A percentile compares a stretch with the other conserved stretches of the same genome.
phyloP scores from a whole-genome alignment of 2,797 vertebrate species.

The Zenarchopterus dispar region DNA sequence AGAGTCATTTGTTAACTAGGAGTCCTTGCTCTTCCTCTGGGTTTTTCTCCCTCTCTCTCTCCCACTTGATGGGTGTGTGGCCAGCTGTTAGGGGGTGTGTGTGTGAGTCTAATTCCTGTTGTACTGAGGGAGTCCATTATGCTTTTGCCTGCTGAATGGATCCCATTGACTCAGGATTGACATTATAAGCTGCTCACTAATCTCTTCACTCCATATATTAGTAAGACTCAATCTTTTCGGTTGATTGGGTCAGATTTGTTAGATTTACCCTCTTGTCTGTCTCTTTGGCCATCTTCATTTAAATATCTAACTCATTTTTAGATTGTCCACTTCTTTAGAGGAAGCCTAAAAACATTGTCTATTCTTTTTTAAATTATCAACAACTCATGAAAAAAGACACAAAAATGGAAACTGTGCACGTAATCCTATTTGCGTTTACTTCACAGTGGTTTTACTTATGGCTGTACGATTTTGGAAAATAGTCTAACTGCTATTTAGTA shows the following conservation, averaged over 20 bases:
- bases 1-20: constrained; percentile 67
- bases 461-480: too few species aligned
- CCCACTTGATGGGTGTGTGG: constrained; percentile 50
- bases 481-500: too few species aligned
- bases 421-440: too few species aligned
- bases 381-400: too few species aligned
- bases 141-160: constrained; percentile 68
- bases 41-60: constrained; percentile 1
- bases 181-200: constrained; percentile 76
- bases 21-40: constrained; percentile 36
- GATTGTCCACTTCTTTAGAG: too few species aligned
- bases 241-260: constrained; percentile 1
- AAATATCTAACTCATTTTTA: not conserved
- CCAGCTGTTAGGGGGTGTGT: constrained; percentile 66
- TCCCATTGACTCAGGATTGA: constrained; percentile 73
- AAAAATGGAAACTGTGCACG: too few species aligned
- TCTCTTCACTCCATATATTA: constrained; percentile 74
- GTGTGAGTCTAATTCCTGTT: constrained; percentile 69
- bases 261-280: constrained; percentile 27
- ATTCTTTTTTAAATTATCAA: too few species aligned
- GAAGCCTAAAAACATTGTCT: too few species aligned
- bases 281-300: constrained; percentile 7
- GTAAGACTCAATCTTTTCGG: constrained; percentile 47
- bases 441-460: too few species aligned
- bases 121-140: constrained; percentile 79